Evolutionary conservation across 2,888 invertebrate species (phyloP).

Genomic region (Drosophila algonquin): DNA sequence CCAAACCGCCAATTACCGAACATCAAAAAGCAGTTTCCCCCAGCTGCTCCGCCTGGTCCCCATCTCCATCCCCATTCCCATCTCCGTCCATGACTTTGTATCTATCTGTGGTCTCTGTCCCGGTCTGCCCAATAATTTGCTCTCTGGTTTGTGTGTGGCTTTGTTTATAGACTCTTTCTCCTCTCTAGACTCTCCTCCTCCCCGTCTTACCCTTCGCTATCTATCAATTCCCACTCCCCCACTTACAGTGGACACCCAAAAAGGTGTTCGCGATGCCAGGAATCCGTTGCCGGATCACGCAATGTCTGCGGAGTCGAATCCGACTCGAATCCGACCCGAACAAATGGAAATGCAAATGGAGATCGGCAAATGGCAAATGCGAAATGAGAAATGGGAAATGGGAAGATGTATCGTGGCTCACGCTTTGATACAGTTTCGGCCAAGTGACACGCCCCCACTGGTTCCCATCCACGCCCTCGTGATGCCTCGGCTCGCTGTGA

Average conservation of each 20-base stretch:
- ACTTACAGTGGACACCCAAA: conserved; percentile 64
- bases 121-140: conserved; percentile 70
- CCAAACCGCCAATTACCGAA: conserved; percentile 79
- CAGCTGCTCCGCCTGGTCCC: conserved; percentile 47
- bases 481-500: conserved; percentile 13
- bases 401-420: conserved; percentile 66
- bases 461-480: not conserved
- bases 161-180: conserved; percentile 61
- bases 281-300: conserved; percentile 71
- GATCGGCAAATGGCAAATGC: conserved; percentile 38
- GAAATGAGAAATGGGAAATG: conserved; percentile 37
- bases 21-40: conserved; percentile 77
- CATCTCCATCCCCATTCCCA: conserved; percentile 26
- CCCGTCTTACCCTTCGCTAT: conserved; percentile 14
- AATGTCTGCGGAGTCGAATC: conserved; percentile 47
- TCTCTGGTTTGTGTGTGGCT: conserved; percentile 70
- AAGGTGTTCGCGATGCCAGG: conserved; percentile 75
- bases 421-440: conserved; percentile 63
- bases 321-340: not conserved
- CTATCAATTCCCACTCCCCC: conserved; percentile 10
- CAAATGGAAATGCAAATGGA: conserved; percentile 56
- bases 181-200: conserved; percentile 36
- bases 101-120: conserved; percentile 22
- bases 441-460: conserved; percentile 52
- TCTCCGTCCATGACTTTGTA: conserved; percentile 13